Conservation (phyloP, 2,797 vertebrate species). For the Diglossa cyanea region DNA sequence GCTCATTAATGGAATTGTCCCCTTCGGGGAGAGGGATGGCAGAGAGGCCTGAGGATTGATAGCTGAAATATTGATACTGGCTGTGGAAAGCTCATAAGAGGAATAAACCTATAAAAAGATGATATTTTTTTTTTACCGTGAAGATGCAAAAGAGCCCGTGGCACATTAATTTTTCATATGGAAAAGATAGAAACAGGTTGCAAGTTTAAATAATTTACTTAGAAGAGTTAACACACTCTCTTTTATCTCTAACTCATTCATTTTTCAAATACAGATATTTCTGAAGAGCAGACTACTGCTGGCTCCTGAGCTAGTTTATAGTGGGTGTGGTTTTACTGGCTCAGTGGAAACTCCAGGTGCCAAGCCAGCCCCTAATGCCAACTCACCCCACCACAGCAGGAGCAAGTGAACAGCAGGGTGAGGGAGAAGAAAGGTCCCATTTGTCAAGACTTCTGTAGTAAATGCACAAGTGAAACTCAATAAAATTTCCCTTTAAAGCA, state of each 20-base stretch:
- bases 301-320: background rate
- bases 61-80: slow-evolving; percentile 8
- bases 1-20: slow-evolving; percentile 11
- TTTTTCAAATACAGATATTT: slow-evolving; percentile 38
- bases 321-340: background rate
- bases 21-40: background rate
- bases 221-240: slow-evolving; percentile 30
- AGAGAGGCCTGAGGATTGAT: background rate
- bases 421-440: background rate
- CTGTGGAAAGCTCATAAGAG: slow-evolving; percentile 13
- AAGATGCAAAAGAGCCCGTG: slow-evolving; percentile 32
- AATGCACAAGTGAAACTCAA: background rate
- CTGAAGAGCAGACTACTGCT: background rate
- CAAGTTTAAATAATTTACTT: slow-evolving; percentile 66
- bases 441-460: background rate
- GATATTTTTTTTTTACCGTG: background rate
- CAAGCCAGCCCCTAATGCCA: background rate
- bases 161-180: slow-evolving; percentile 53
- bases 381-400: background rate
- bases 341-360: background rate
- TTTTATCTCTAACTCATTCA: slow-evolving; percentile 30
- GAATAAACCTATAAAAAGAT: slow-evolving; percentile 29
- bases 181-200: slow-evolving; percentile 60
- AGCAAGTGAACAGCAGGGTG: background rate
- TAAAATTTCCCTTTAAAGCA: background rate